phyloP scores from a whole-genome alignment of 1,140 invertebrate genomes.

The Battus philenor region DNA sequence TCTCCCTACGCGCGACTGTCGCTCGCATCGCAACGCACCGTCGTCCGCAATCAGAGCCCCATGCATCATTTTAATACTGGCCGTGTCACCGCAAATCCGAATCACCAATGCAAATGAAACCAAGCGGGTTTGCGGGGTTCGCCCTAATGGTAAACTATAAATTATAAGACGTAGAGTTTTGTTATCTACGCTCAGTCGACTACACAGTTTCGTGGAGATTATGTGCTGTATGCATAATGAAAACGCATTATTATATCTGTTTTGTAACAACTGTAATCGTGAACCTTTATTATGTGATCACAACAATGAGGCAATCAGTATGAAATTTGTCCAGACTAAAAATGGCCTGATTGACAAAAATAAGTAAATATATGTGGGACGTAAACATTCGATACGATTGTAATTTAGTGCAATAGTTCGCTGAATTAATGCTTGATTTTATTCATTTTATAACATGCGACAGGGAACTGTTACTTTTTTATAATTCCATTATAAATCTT shows the following conservation, averaged over 20 bases:
- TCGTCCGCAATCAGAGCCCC: conserved; percentile 53
- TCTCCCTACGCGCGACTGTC: conserved; percentile 8
- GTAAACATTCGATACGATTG: no score
- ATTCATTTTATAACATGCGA: no score
- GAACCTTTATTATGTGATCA: conserved; percentile 17
- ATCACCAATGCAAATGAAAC: conserved; percentile 69
- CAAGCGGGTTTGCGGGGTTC: conserved; percentile 41
- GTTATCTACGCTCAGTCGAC: conserved; percentile 49
- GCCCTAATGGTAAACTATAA: conserved; percentile 60
- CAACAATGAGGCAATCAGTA: conserved; percentile 3
- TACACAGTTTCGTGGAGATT: conserved; percentile 66
- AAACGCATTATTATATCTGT: conserved; percentile 41
- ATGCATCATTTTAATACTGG: conserved; percentile 70
- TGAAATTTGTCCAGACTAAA: conserved; percentile 11
- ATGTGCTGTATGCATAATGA: conserved; percentile 62
- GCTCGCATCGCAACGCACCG: conserved; percentile 1
- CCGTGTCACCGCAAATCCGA: conserved; percentile 64
- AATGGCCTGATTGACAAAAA: conserved; percentile 14
- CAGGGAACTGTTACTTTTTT: no score
- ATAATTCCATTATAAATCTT: no score
- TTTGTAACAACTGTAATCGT: conserved; percentile 22
- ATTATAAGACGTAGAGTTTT: conserved; percentile 56
- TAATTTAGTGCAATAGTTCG: no score
- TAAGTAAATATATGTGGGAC: background rate
- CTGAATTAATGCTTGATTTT: no score